Evolutionary conservation across 2,113 vertebrate species (phyloP), one percentile per base, ranked within the genome.

Genomic region (Oreochromis aureus): DNA sequence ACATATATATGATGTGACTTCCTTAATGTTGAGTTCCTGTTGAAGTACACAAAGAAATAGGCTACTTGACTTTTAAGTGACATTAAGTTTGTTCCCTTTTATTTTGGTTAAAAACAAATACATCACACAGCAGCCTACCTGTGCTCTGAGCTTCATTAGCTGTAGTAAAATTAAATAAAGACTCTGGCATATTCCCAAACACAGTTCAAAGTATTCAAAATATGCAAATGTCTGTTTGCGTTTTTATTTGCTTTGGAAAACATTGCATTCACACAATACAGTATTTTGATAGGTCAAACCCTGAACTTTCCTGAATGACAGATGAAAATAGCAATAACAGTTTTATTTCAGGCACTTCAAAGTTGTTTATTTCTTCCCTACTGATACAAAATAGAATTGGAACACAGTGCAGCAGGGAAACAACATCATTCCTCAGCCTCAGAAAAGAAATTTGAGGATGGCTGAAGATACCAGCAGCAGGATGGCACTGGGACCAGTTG

Each of bases 401-500:
- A 55, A 24, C 3, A 24, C 24, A 59, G 24, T 59, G 15, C 27
- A 59, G 56, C 4, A 24, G 3, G 10, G 54, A 56, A 56, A 56
- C 54, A 63, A 7, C 59, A 63, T 63, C 15, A 8, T 13, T 54
- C 30, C 30, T 6, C 2, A 13, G 51, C 19, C 30, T 80, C 48
- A 80, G 19, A 36, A 6, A 54, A 55, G 7, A 32, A 36, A n/a
- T 4, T 8, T 80, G 51, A 80, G 5, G 48, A 80, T 10, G 10
- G 18, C 18, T n/a, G 66, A 86, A 4, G 91, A 84, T 6, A 87
- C 39, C 59, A 94, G 63, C 22, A 22, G 22, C 22, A 22, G 22
- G 22, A 22, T 22, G 22, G 2, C 22, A 22, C 22, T 22, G 22
- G 22, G 22, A 22, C 22, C 22, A 22, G 22, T 22, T 22, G 22